phyloP scores from a whole-genome alignment of 1,140 invertebrate species.

The Leptestheria dahalacensis region DNA sequence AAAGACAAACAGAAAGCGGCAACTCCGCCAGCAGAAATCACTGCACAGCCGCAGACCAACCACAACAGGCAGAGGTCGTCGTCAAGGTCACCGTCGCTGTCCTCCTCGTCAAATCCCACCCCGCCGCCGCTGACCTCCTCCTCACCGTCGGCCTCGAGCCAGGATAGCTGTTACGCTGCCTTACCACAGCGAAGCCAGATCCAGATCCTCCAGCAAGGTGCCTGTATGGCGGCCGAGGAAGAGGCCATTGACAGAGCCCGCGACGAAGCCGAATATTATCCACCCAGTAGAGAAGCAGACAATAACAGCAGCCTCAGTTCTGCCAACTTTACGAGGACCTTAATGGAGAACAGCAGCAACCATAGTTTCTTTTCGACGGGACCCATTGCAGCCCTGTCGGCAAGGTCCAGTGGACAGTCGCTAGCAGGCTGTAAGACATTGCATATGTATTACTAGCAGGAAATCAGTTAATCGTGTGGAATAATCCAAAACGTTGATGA shows the following conservation, averaged over 20 bases:
- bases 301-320: background rate
- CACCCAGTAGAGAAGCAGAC: background rate
- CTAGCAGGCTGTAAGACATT: slow-evolving; percentile 3
- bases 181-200: background rate
- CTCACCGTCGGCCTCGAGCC: slow-evolving; percentile 10
- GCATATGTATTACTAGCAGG: no score
- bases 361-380: slow-evolving; percentile 20
- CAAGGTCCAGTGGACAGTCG: background rate
- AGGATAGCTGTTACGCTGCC: background rate
- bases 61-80: slow-evolving; percentile 1
- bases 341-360: slow-evolving; percentile 16
- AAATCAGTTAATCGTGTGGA: no score
- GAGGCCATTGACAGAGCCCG: slow-evolving; percentile 5
- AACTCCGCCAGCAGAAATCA: slow-evolving; percentile 15
- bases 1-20: slow-evolving; percentile 17
- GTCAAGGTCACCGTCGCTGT: slow-evolving; percentile 13
- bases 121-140: slow-evolving; percentile 17
- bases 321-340: background rate
- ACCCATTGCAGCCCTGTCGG: slow-evolving; percentile 13
- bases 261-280: slow-evolving; percentile 2
- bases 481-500: no score
- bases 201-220: slow-evolving; percentile 7
- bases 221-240: slow-evolving; percentile 9
- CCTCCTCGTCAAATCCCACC: slow-evolving; percentile 13
- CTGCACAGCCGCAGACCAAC: slow-evolving; percentile 10